Evolutionary conservation across 2,797 vertebrate genomes (phyloP).

Genomic region (Loriculus beryllinus): DNA sequence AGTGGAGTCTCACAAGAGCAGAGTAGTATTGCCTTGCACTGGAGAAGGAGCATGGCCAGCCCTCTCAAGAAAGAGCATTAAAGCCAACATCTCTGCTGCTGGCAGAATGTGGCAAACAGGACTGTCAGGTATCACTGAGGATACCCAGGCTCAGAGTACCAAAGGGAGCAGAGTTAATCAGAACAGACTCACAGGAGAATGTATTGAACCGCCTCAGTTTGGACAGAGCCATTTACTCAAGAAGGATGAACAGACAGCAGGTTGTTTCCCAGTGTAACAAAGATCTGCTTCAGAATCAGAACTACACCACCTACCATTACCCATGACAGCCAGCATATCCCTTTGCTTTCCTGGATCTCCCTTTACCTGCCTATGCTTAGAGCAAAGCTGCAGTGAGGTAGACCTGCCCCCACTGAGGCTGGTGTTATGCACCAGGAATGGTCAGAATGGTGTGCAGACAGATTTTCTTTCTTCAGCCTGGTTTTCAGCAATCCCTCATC

Average conservation of each 20-base stretch:
- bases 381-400: not conserved
- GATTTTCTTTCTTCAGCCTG: not conserved
- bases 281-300: not conserved
- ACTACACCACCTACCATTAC: not conserved
- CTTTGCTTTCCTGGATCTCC: not conserved
- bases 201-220: not conserved
- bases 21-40: not conserved
- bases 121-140: not conserved
- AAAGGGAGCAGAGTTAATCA: not conserved
- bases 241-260: not conserved
- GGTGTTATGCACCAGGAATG: not conserved
- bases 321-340: not conserved
- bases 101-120: not conserved
- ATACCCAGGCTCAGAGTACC: not conserved
- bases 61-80: not conserved
- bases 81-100: not conserved
- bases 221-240: not conserved
- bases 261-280: not conserved
- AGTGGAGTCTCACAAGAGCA: not conserved
- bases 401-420: not conserved
- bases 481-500: not conserved
- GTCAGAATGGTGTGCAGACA: not conserved
- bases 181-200: not conserved
- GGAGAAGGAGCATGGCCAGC: not conserved
- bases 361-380: fast-evolving